Base-by-base conservation (phyloP, 2,888 invertebrate species). In the Stramonita haemastoma region DNA sequence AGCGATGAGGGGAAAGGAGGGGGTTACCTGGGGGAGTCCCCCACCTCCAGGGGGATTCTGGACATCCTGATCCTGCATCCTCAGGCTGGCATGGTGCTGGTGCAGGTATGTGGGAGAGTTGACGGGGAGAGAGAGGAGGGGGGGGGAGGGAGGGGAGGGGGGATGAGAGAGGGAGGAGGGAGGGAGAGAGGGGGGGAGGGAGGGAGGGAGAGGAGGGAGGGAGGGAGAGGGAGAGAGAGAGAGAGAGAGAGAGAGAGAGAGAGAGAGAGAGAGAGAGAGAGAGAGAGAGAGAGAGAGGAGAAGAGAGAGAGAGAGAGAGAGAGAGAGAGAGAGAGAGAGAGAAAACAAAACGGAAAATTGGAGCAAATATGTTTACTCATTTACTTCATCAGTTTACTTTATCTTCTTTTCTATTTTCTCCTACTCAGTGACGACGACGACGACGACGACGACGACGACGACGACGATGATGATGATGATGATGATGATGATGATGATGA, bases 21-120 rank as follows among this genome's bases (percentile, higher is more conserved):
- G 0, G 57, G 81, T 6, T 34, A 83, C 36, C 89, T 83, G 19
- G 84, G 83, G 56, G 85, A 85, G 22, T 34, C 83, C 29, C 60
- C 73, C 29, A 56, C 32, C n/a, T 26, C 11, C 46, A 19, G 89
- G 34, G 89, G 89, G 1, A 34, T 83, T 15, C 57, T 89, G 73
- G 89, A 89, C 89, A 56, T 84, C 56, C n/a, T 89, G 36, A n/a
- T 89, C 11, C 77, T 89, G 17, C 89, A 89, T 36, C 36, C 13
- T 70, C 56, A 60, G 1, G 89, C 83, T 34, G 89, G 89, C 5
- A 29, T 89, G 36, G 15, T 89, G 70, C 85, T 89, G 8, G 85
- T 85, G 22, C 89, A 89, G 85, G 89, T 89, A 15, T 29, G 89
- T 57, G 46, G 6, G 46, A 19, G 36, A 6, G 81, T 26, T 13